Percentiles rank a stretch among this genome's conserved stretches.
Evolutionary conservation across 2,888 invertebrate genomes (phyloP).

Genomic region (Protonemura montana): DNA sequence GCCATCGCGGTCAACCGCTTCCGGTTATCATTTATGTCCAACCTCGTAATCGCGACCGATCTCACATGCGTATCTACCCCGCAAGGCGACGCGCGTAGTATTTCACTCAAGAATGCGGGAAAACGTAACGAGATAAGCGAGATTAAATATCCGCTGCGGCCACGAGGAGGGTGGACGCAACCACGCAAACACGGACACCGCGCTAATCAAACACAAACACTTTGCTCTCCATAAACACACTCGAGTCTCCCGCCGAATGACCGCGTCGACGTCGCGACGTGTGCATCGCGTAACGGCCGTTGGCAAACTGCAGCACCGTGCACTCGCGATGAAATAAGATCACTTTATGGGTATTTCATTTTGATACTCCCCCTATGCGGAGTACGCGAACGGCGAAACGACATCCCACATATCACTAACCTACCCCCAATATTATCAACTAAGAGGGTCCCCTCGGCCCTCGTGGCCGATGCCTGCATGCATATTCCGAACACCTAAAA

Average conservation of each 20-base stretch:
- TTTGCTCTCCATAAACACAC: conserved; percentile 26
- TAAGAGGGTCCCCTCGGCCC: conserved; percentile 25
- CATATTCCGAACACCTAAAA: conserved; percentile 34
- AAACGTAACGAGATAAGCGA: conserved; percentile 31
- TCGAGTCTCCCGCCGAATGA: background rate
- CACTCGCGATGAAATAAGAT: conserved; percentile 25
- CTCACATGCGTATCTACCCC: background rate
- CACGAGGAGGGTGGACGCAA: conserved; percentile 14
- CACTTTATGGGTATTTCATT: conserved; percentile 33
- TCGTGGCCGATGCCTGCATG: background rate
- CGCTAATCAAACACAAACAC: conserved; percentile 39
- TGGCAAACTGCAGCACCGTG: conserved; percentile 3
- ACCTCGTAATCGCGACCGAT: background rate
- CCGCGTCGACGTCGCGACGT: background rate
- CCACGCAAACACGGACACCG: conserved; percentile 19
- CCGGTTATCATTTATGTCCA: background rate
- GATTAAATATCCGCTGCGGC: conserved; percentile 30
- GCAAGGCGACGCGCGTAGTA: background rate
- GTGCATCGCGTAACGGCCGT: conserved; percentile 4
- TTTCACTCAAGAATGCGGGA: background rate
- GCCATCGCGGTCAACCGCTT: conserved; percentile 4
- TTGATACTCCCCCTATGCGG: conserved; percentile 22
- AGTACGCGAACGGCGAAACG: background rate
- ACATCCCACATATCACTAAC: conserved; percentile 34
- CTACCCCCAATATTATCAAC: conserved; percentile 34